Base-by-base conservation (phyloP, 2,113 vertebrate genomes). In the Hucho hucho region DNA sequence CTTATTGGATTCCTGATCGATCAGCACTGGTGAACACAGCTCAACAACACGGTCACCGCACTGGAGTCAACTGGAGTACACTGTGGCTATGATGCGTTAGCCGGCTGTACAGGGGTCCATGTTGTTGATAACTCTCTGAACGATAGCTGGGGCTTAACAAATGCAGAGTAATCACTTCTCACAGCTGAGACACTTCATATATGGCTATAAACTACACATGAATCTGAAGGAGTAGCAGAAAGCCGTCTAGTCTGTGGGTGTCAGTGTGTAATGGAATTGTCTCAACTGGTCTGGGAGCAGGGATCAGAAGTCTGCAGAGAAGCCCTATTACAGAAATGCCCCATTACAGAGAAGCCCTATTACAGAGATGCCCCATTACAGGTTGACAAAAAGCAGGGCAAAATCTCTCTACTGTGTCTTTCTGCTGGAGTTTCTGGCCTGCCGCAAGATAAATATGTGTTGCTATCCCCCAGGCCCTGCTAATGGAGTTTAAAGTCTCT, bases 1-100 rank as follows among this genome's bases (percentile, higher is more conserved):
- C 69, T 74, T 84, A 85, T 81, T 75, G 83, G 86, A 81, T 86
- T 80, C 59, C 63, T 73, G 84, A 91, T 91, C 72, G 85, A 91
- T 91, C 81, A 86, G 74, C 83, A 70, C 65, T 1, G 47, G 72
- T 49, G 37, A 43, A 79, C 73, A 71, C 72, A 65, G 78, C 75
- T 76, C 83, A 75, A 75, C 78, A 78, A 74, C 72, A 9, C 18
- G 77, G 81, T 61, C 18, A 14, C 2, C 49, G 22, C 58, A 63
- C 72, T 46, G 37, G 32, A 32, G 32, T 32, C 32, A 32, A 32
- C 32, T 32, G 32, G 37, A 43, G 37, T 11, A 43, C 37, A 43
- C 37, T 3, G 37, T 18, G 37, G 1, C 18, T 7, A 32, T 20
- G 43, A 1, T 28, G 20, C 49, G 29, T n/a, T 28, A 22, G 28